Percentiles rank a stretch among this genome's conserved stretches.
Evolutionary conservation across 2,888 invertebrate genomes (phyloP).

Genomic region (Syritta pipiens): DNA sequence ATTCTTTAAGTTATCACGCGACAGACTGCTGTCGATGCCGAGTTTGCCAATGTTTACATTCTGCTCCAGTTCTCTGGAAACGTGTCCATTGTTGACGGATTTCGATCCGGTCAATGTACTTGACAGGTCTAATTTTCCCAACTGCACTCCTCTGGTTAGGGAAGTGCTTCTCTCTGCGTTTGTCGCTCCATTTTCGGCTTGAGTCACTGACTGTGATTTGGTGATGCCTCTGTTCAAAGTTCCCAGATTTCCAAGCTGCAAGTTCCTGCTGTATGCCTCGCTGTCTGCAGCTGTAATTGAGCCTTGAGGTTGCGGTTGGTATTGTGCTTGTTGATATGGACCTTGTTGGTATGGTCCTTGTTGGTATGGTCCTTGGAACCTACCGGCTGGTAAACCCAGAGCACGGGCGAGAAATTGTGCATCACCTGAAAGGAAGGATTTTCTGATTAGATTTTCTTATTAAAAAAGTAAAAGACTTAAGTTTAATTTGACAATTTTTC

Average conservation of each 20-base stretch:
- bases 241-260: constrained; percentile 42
- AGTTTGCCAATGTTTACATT: constrained; percentile 75
- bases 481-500: no score
- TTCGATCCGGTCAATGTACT: constrained; percentile 74
- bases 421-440: constrained; percentile 21
- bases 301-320: constrained; percentile 32
- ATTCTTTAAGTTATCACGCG: constrained; percentile 74
- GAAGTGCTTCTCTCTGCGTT: constrained; percentile 74
- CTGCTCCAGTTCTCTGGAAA: constrained; percentile 72
- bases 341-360: constrained; percentile 13
- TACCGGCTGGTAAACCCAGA: no score
- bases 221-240: constrained; percentile 71
- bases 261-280: constrained; percentile 69
- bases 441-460: no score
- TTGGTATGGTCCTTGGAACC: no score
- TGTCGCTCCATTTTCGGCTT: constrained; percentile 72
- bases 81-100: constrained; percentile 73
- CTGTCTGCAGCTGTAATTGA: constrained; percentile 74
- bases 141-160: constrained; percentile 72
- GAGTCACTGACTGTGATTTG: constrained; percentile 74
- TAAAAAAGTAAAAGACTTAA: no score
- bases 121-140: constrained; percentile 75
- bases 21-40: constrained; percentile 75
- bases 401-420: constrained; percentile 6
- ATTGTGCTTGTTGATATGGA: constrained; percentile 14